Base-by-base conservation (phyloP, 2,888 invertebrate genomes). In the Carterocephalus palaemon region DNA sequence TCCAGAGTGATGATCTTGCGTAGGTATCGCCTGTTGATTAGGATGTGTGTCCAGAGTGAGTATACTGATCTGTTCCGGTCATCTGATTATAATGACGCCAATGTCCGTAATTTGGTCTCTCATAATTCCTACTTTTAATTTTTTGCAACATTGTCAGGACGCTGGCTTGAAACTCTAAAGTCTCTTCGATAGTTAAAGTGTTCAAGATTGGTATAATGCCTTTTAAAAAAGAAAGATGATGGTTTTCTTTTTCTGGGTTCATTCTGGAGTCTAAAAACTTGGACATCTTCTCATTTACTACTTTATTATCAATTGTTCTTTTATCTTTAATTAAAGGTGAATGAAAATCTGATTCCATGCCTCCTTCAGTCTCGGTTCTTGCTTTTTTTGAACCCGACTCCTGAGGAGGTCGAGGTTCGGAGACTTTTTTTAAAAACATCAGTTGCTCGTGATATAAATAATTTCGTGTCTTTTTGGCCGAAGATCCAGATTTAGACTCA, bases 1-100 rank as follows among this genome's bases (percentile, higher is more conserved):
- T 56, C 56, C 58, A 56, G 53, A 29, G 53, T 57, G 51, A n/a
- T 58, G 56, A 59, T 59, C 56, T 54, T 59, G 59, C 57, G 56
- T 49, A 54, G 54, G 59, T 57, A 47, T 59, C 33, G 52, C 48
- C 56, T 54, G 56, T 57, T 59, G 54, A 53, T 32, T 32, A 32
- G 6, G 6, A 32, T 56, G 53, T 56, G 56, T 56, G 54, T 32
- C 17, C 32, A 32, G 32, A 32, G 53, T 51, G 51, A 54, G 53
- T 51, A 51, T 59, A 51, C 54, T 54, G 56, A 56, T 59, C 55
- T 53, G 40, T 53, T 50, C 52, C 56, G 53, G 50, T 59, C 51
- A 57, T 56, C 51, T 53, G 53, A 57, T 55, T 55, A 56, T 56
- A 56, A 56, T 56, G 53, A 57, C 56, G 56, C 57, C 57, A 56